Evolutionary conservation across 1,140 invertebrate genomes (phyloP), one percentile per base, ranked within the genome.

Genomic region (Cephus cinctus): DNA sequence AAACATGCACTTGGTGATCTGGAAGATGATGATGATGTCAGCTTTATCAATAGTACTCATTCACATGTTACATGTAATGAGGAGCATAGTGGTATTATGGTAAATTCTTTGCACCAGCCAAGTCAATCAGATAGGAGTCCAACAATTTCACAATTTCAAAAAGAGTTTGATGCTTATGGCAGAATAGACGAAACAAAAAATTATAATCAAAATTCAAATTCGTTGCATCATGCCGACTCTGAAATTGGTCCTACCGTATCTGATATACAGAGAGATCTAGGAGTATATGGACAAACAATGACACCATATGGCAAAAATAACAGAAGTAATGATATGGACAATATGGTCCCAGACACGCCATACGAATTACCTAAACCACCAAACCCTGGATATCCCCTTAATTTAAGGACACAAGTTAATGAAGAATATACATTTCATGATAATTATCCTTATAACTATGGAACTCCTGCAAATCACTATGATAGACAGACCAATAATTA

Each of bases 401-500:
- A 66, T 36, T 19, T 59, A 4, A 46, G 48, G 27, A 23, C 47
- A 5, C 62, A 60, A 25, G 27, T 44, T 11, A 52, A 57, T 4
- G 63, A 67, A 18, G 54, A 48, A 4, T 54, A 50, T 21, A 65
- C 52, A 2, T 60, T 63, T 42, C 18, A 59, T 21, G 54, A 65
- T 19, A 57, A 54, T 58, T 59, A 66, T 60, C 47, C 56, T 1
- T 49, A 54, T 20, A 59, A 62, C 59, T 67, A 56, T 41, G 56
- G 67, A 9, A 75, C 73, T 3, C 73, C 73, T n/a, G 46, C 69
- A 4, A 73, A 69, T 64, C 71, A 70, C 53, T 75, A 63, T 23
- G 62, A 63, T 40, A 47, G 14, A 34, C 54, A 61, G 6, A 44
- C 14, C 20, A 58, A 63, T 44, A 55, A 50, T 43, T 70, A 64